Evolutionary conservation across 2,113 vertebrate species (phyloP).

Genomic region (Albula goreensis): DNA sequence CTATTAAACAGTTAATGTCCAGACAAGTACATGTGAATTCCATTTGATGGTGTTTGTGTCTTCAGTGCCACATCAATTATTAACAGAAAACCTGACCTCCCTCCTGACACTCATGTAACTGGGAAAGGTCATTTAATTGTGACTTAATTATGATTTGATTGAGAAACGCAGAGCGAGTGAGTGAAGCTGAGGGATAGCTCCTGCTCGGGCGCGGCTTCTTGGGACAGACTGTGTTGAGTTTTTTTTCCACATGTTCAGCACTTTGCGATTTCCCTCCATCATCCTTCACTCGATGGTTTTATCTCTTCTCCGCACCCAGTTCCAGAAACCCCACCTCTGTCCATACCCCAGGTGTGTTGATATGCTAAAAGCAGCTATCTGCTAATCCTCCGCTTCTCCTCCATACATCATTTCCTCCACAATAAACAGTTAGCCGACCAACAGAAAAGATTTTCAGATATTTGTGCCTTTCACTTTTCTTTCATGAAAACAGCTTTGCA

Average conservation of each 20-base stretch:
- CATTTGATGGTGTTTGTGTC: conserved; percentile 17
- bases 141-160: conserved; percentile 44
- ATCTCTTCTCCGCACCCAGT: background rate
- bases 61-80: conserved; percentile 39
- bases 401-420: background rate
- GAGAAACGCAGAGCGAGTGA: conserved; percentile 20
- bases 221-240: background rate
- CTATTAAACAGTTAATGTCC: conserved; percentile 30
- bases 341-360: background rate
- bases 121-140: conserved; percentile 40
- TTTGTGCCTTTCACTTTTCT: conserved; percentile 1
- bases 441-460: background rate
- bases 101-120: conserved; percentile 35
- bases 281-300: background rate
- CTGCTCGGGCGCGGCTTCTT: background rate
- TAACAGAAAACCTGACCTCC: conserved; percentile 34
- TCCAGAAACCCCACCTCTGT: background rate
- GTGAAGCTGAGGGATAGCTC: conserved; percentile 5
- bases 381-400: background rate
- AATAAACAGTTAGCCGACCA: background rate
- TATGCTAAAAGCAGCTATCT: conserved; percentile 1
- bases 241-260: background rate
- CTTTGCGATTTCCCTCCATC: background rate
- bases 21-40: conserved; percentile 32
- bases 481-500: background rate